Percentiles rank a stretch among this genome's conserved stretches.
Conservation (phyloP, 2,888 invertebrate species). For the Phoenoteleia sp. region DNA sequence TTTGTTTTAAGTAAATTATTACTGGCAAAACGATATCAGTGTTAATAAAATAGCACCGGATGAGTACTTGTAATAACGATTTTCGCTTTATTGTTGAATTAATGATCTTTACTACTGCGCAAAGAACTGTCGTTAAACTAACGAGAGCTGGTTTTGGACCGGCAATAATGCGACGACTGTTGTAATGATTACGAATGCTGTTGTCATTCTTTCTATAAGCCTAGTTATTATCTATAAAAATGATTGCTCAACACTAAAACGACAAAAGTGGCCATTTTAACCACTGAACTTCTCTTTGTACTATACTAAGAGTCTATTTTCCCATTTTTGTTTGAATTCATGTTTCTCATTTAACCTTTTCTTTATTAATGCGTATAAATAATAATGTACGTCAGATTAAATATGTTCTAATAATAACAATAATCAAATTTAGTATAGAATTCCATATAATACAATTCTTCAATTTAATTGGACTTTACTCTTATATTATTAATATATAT, state of each 20-base stretch:
- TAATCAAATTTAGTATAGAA: too few species aligned
- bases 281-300: background rate
- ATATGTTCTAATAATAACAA: too few species aligned
- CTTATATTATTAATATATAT: too few species aligned
- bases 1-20: background rate
- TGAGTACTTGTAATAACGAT: background rate
- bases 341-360: too few species aligned
- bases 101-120: conserved; percentile 26
- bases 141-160: conserved; percentile 24
- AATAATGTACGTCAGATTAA: too few species aligned
- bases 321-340: too few species aligned
- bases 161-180: background rate
- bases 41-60: conserved; percentile 1
- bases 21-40: background rate
- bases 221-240: background rate
- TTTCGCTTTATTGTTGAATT: conserved; percentile 28
- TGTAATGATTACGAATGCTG: conserved; percentile 1
- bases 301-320: too few species aligned
- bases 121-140: conserved; percentile 46
- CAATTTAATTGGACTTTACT: too few species aligned
- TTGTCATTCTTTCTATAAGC: conserved; percentile 16
- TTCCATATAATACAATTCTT: too few species aligned
- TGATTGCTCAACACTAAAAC: too few species aligned
- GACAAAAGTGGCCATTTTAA: too few species aligned
- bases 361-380: too few species aligned